These are phyloP conservation scores for Halocaridina rubra DNA, from an alignment of 2,888 invertebrate species.

Conservation along the genomic window DNA sequence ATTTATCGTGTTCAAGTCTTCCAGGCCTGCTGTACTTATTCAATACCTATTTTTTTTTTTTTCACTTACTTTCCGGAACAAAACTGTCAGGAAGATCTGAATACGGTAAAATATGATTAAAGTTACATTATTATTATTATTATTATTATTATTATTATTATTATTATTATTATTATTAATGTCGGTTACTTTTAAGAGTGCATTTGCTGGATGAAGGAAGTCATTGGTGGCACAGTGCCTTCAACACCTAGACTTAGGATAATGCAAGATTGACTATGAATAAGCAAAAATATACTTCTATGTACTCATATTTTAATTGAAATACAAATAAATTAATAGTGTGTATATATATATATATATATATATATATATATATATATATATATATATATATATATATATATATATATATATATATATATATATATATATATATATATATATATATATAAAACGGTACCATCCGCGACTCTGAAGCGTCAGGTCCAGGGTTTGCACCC, in stretches of 20 bases:
- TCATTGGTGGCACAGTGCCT: too few species aligned
- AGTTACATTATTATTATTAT: background rate
- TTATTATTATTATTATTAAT: background rate
- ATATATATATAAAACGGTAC: background rate
- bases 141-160: background rate
- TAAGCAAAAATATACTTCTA: background rate
- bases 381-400: background rate
- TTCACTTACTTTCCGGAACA: too few species aligned
- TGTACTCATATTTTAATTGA: background rate
- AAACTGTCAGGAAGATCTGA: too few species aligned
- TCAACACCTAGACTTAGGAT: background rate
- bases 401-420: background rate
- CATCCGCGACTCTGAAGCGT: too few species aligned
- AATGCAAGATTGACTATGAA: background rate
- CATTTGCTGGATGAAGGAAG: background rate
- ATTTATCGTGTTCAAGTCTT: background rate
- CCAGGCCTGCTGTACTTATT: background rate
- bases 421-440: background rate
- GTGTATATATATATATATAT: background rate
- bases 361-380: background rate
- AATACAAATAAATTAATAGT: background rate
- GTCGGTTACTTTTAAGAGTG: background rate
- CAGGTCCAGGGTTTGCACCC: too few species aligned
- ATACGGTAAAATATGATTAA: background rate
- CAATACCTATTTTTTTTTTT: background rate